Base-by-base conservation (phyloP, 2,797 vertebrate species). In the Diplodus puntazzo region DNA sequence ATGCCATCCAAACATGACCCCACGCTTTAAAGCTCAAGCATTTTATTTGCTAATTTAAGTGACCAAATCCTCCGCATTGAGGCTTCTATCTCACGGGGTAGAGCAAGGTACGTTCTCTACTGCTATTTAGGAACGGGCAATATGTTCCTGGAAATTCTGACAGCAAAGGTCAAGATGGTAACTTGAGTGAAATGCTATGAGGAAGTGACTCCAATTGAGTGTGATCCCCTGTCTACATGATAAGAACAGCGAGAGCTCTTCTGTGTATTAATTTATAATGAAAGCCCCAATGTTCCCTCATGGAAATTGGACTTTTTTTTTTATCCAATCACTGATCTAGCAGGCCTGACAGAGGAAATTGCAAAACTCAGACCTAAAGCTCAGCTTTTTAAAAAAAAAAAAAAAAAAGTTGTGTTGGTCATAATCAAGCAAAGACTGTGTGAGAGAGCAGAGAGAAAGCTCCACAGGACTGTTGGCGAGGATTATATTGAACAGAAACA, bases 401-500 rank as follows among this genome's bases (percentile, higher is more conserved):
- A 34, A 34, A 34, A 34, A 34, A 63, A 79, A 73, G 49, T 14
- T 68, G 61, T 30, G 46, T 61, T 62, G 53, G 34, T 23, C 53
- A 50, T 39, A 58, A 74, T 62, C 12, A 73, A 53, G 75, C 18
- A 76, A 62, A 62, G 59, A 50, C 16, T n/a, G 17, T 43, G 2
- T 69, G 14, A 80, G 48, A 34, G 60, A 8, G 54, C 9, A 54
- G 52, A 64, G n/a, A 53, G 18, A 16, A 5, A 25, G 52, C 39
- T 68, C 62, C 20, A 42, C 25, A 18, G 72, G 64, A 71, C 59
- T 71, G n/a, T 52, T 73, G 53, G 52, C 34, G 49, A 70, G 42
- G 77, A 73, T 73, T 55, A 63, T 62, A 60, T 45, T 84, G 77
- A 77, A 78, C 69, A 83, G 69, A 82, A 71, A 52, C 72, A 79